Evolutionary conservation across 2,888 invertebrate species (phyloP), one percentile per base, ranked within the genome.

Genomic region (Pharmacophagus antenor): DNA sequence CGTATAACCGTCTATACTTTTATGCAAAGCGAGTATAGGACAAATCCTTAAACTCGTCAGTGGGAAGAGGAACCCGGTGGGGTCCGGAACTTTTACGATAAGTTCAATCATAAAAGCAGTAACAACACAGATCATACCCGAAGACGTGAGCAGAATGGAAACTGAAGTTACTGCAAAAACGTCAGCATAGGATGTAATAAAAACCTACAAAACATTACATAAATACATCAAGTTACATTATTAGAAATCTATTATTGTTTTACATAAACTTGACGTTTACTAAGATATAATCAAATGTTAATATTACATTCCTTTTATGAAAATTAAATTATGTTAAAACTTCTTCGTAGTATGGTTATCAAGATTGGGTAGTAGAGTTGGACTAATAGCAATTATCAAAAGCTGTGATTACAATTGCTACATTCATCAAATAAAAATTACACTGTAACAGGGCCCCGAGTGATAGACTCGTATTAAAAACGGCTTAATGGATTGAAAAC

Each of bases 41-140:
- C 50, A 54, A 20, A 42, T 54, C 17, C 54, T 49, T 44, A 59
- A 54, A 37, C 18, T 59, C 53, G 42, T 42, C 25, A 50, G 51
- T 50, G 31, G 51, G 62, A 49, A 23, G 50, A 66, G 65, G n/a
- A 37, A 37, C n/a, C 37, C 64, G 58, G 62, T 65, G 66, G 62
- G n/a, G 69, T 59, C 54, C 59, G 59, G 66, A 70, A 68, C 72
- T 72, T 73, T 79, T 73, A 76, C 71, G 71, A 72, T 68, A 73
- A 70, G 64, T 68, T 66, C 37, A 67, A 63, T 66, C 70, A 65
- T 77, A 76, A 73, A 71, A 69, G 55, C 62, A 57, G 58, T 67
- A 63, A 66, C 42, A 66, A 65, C 65, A 68, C 63, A 68, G 64
- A 70, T 67, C 66, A 63, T 64, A 63, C 51, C 61, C 63, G 57